Evolutionary conservation across 1,140 invertebrate genomes (phyloP).

Genomic region (Drosophila ironensis): DNA sequence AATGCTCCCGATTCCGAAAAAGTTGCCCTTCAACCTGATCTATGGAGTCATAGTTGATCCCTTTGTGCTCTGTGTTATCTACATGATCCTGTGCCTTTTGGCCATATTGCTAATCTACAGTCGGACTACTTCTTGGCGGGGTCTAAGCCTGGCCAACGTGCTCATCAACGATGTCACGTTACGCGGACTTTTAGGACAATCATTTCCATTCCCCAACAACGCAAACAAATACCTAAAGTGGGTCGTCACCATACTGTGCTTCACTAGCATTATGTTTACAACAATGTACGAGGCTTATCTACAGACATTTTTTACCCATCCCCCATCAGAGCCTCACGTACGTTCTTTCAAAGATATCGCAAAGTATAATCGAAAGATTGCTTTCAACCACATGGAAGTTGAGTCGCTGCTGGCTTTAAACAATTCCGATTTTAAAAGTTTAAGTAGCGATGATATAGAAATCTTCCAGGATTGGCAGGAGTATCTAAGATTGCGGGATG

Average conservation of each 20-base stretch:
- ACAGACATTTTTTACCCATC: background rate
- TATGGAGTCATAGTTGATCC: background rate
- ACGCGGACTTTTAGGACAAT: background rate
- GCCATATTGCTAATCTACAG: background rate
- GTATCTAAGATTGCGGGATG: background rate
- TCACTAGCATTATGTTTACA: background rate
- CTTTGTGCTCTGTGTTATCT: background rate
- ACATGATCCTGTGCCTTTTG: background rate
- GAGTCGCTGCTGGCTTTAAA: background rate
- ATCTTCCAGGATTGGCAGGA: background rate
- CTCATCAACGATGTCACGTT: background rate
- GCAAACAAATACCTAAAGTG: background rate
- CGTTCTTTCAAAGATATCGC: background rate
- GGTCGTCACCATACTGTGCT: background rate
- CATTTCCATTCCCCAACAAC: background rate
- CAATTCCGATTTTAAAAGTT: background rate
- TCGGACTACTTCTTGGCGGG: background rate
- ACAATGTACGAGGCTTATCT: background rate
- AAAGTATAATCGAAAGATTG: background rate
- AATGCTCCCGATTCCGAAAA: background rate
- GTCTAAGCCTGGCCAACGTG: background rate
- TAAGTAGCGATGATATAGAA: background rate
- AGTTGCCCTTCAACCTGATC: background rate
- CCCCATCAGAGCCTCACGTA: background rate
- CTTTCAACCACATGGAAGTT: background rate